phyloP scores from a whole-genome alignment of 2,888 invertebrate species.

The Synergus umbraculus region DNA sequence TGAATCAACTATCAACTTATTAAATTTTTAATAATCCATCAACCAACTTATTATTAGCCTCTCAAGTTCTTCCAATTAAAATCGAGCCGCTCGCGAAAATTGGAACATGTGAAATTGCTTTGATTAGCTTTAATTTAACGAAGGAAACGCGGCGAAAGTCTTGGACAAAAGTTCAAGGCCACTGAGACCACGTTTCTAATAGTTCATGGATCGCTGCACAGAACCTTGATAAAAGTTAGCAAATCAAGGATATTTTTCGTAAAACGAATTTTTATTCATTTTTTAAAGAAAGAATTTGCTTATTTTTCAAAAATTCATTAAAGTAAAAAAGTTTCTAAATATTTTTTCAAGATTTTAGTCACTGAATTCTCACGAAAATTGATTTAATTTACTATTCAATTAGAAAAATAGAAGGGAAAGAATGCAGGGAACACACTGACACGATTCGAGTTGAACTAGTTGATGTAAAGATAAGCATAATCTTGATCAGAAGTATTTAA shows the following conservation, averaged over 20 bases:
- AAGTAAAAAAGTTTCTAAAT: too few species aligned
- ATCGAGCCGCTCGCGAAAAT: neutral
- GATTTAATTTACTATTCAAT: too few species aligned
- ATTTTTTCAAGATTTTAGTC: neutral
- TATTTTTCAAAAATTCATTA: neutral
- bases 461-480: constrained; percentile 55
- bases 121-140: constrained; percentile 33
- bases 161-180: constrained; percentile 34
- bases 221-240: neutral
- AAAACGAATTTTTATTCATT: neutral
- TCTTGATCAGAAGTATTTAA: constrained; percentile 44
- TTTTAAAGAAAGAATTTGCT: neutral
- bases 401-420: neutral
- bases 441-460: constrained; percentile 43
- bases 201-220: constrained; percentile 13
- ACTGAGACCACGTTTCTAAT: neutral
- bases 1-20: neutral
- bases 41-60: constrained; percentile 9
- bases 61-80: constrained; percentile 14
- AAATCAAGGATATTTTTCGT: neutral
- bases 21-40: neutral
- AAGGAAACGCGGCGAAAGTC: constrained; percentile 47
- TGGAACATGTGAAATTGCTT: neutral
- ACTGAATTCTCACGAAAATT: too few species aligned
- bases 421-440: constrained; percentile 12